These are phyloP conservation scores for Barypeithes pellucidus DNA, from an alignment of 2,888 invertebrate species.

Conservation along the genomic window DNA sequence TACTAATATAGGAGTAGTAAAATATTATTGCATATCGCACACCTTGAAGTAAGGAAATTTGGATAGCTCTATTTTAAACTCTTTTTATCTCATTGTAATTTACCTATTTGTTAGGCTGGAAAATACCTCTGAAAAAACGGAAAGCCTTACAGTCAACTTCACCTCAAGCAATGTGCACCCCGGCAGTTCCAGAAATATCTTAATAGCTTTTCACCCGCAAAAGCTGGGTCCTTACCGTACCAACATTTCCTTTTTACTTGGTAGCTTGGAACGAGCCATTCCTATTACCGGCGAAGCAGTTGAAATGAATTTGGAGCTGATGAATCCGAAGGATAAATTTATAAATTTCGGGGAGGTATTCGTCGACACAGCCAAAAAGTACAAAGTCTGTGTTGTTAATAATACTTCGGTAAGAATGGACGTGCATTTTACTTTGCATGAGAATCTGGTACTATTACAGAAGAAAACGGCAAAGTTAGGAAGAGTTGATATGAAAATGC, in stretches of 20 bases:
- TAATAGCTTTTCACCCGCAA: slow-evolving; percentile 75
- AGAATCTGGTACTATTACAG: slow-evolving; percentile 69
- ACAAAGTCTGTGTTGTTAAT: slow-evolving; percentile 75
- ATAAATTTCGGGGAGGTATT: slow-evolving; percentile 68
- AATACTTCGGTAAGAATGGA: slow-evolving; percentile 74
- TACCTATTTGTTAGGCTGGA: slow-evolving; percentile 70
- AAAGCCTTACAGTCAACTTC: slow-evolving; percentile 73
- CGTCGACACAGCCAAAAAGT: slow-evolving; percentile 72
- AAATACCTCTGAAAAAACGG: slow-evolving; percentile 70
- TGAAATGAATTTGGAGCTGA: slow-evolving; percentile 65
- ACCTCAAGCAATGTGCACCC: slow-evolving; percentile 70
- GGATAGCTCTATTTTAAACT: too few species aligned
- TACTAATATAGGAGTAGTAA: too few species aligned
- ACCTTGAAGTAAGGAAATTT: too few species aligned
- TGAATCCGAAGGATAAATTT: slow-evolving; percentile 67
- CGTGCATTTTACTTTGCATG: slow-evolving; percentile 73
- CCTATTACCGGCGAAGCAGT: slow-evolving; percentile 75
- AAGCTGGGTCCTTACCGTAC: slow-evolving; percentile 72
- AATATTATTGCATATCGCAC: too few species aligned
- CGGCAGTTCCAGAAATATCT: slow-evolving; percentile 70
- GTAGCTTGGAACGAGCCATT: slow-evolving; percentile 73
- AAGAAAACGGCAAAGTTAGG: slow-evolving; percentile 54
- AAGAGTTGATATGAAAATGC: slow-evolving; percentile 59
- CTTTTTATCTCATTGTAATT: too few species aligned
- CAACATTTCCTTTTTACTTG: slow-evolving; percentile 73